Conservation (phyloP, 2,888 invertebrate species). For the Drosophila austrosaltans region DNA sequence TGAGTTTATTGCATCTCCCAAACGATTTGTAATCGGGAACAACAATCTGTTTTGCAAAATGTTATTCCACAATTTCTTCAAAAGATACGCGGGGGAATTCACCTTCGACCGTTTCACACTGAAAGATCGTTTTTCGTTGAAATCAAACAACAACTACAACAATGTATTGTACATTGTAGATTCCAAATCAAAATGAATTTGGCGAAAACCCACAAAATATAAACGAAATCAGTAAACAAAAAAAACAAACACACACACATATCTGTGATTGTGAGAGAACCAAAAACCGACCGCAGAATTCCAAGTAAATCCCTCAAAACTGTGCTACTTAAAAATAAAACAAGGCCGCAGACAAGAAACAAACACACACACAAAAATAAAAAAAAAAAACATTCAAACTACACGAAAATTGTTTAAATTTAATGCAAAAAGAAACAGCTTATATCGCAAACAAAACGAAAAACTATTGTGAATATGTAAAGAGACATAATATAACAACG, state of each 20-base stretch:
- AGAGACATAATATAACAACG: constrained; percentile 10
- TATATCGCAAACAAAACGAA: constrained; percentile 9
- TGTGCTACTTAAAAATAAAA: constrained; percentile 62
- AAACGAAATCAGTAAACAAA: constrained; percentile 44
- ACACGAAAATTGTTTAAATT: constrained; percentile 20
- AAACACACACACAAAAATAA: constrained; percentile 14
- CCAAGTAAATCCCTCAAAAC: constrained; percentile 68
- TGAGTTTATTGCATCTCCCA: too few species aligned
- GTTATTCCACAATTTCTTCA: constrained; percentile 41
- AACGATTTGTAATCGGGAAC: too few species aligned
- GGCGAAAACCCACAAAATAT: constrained; percentile 36
- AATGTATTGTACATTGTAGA: constrained; percentile 13
- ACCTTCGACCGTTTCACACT: constrained; percentile 6
- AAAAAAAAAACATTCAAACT: neutral
- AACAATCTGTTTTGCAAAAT: neutral
- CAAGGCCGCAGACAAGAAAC: constrained; percentile 35
- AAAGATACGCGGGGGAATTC: constrained; percentile 31
- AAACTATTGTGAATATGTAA: constrained; percentile 1
- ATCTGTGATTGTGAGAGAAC: neutral
- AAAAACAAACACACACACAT: constrained; percentile 6
- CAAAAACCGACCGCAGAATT: constrained; percentile 46
- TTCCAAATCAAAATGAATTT: constrained; percentile 46
- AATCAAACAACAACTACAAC: constrained; percentile 31
- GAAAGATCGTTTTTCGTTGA: constrained; percentile 27
- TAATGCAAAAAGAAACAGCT: constrained; percentile 9